Base-by-base conservation (phyloP, 2,797 vertebrate species). In the Merluccius polli region DNA sequence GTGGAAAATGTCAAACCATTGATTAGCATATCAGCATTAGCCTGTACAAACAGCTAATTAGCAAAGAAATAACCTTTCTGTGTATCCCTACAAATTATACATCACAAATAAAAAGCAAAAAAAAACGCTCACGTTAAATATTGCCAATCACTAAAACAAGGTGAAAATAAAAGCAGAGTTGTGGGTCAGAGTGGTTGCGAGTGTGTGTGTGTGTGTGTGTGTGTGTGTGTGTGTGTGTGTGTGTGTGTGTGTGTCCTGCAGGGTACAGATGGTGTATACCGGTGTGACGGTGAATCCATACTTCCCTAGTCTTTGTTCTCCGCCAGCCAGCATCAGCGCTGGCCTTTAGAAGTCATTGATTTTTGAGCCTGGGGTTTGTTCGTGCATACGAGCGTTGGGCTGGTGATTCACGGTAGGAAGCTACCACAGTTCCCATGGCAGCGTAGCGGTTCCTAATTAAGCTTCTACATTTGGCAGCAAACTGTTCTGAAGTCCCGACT, bases 341-440 rank as follows among this genome's bases (percentile, higher is more conserved):
- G 27, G 24, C 78, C 59, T 75, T 69, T 71, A 72, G 65, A 13
- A 33, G n/a, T 15, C 41, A 48, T 59, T 4, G 27, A 78, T 76
- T 68, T 75, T 21, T 33, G 41, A 21, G 1, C 52, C 27, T 0
- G 10, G 24, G 71, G 32, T 72, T 27, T 11, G 24, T 65, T 24
- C 59, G 68, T 74, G 52, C n/a, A 70, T 52, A 8, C 10, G 30
- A 24, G 16, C 65, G 31, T 24, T 24, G 72, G 12, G 71, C n/a
- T 72, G 70, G 74, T 15, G 44, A 70, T 81, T 77, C 67, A 69
- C 72, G n/a, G n/a, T 27, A 48, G 13, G 70, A 73, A 27, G 41
- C 7, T 35, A 7, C 71, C n/a, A 13, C 8, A 75, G 81, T 73
- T 79, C 76, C 83, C 77, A 77, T 81, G 81, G 83, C 78, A 81